Evolutionary conservation across 2,113 vertebrate species (phyloP).

Genomic region (Furnarius figulus): DNA sequence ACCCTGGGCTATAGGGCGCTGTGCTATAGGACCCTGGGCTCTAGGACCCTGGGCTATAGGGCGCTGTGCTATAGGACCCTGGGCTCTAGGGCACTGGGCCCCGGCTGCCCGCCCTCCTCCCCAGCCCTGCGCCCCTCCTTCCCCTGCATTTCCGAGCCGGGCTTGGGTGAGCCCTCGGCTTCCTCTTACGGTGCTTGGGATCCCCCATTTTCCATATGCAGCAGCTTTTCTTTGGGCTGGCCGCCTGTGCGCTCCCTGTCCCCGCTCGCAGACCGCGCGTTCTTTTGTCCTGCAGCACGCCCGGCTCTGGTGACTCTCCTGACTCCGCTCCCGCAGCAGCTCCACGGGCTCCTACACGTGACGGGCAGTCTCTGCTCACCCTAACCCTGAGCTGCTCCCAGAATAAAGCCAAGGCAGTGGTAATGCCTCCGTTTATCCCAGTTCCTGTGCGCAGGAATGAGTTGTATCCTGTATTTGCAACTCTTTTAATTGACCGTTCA

Average conservation of each 20-base stretch:
- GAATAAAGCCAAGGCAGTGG: neutral
- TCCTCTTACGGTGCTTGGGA: neutral
- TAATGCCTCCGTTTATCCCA: neutral
- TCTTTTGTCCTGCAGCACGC: neutral
- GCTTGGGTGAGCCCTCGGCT: neutral
- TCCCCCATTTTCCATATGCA: neutral
- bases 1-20: neutral
- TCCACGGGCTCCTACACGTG: neutral
- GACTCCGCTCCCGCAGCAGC: neutral
- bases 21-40: neutral
- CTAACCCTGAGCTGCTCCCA: neutral
- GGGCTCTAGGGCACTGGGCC: neutral
- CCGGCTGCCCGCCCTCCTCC: neutral
- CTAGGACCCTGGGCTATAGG: neutral
- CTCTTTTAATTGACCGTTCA: neutral
- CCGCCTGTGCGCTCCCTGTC: neutral
- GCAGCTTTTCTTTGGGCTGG: neutral
- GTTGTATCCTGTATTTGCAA: neutral
- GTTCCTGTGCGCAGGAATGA: neutral
- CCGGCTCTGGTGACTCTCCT: neutral
- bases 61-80: neutral
- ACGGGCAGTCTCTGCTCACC: neutral
- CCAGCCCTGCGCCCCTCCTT: neutral
- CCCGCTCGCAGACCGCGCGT: neutral
- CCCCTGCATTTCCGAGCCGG: neutral